Conservation (phyloP, 2,113 vertebrate genomes). For the Phaethon lepturus region DNA sequence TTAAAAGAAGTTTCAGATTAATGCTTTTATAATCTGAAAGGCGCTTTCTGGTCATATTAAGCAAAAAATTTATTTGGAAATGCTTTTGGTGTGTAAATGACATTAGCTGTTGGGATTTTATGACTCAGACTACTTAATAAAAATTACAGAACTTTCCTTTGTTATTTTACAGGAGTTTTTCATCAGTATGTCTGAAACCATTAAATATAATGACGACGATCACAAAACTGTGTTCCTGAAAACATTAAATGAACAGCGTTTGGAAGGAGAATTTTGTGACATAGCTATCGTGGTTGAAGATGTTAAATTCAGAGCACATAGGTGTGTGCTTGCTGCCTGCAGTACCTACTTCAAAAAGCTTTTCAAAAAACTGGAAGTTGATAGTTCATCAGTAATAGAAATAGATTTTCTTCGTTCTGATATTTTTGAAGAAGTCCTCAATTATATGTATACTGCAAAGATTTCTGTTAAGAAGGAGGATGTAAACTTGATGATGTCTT, state of each 20-base stretch:
- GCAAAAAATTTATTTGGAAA: not conserved
- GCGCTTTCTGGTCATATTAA: not conserved
- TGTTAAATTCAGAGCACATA: constrained; percentile 94
- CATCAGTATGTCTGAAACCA: constrained; percentile 95
- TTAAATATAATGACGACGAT: constrained; percentile 96
- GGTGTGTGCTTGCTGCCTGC: constrained; percentile 93
- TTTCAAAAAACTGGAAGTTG: constrained; percentile 94
- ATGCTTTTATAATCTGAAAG: not conserved
- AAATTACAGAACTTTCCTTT: not conserved
- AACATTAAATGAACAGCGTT: constrained; percentile 92
- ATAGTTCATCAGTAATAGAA: constrained; percentile 95
- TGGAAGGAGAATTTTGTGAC: constrained; percentile 96
- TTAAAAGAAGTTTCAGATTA: not conserved
- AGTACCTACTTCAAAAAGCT: constrained; percentile 98
- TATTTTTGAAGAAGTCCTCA: constrained; percentile 96
- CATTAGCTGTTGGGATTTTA: not conserved
- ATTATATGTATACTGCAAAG: constrained; percentile 98
- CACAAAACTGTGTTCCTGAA: constrained; percentile 97
- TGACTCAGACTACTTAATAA: not conserved
- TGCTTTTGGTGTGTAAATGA: not conserved
- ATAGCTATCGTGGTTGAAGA: constrained; percentile 96
- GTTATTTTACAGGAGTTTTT: constrained; percentile 83
- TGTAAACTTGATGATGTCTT: constrained; percentile 98
- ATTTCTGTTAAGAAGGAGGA: constrained; percentile 96
- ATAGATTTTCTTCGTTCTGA: constrained; percentile 95